Conservation (phyloP, 35 echinoderm and acorn worm genomes). For the Heliocidaris erythrogramma region DNA sequence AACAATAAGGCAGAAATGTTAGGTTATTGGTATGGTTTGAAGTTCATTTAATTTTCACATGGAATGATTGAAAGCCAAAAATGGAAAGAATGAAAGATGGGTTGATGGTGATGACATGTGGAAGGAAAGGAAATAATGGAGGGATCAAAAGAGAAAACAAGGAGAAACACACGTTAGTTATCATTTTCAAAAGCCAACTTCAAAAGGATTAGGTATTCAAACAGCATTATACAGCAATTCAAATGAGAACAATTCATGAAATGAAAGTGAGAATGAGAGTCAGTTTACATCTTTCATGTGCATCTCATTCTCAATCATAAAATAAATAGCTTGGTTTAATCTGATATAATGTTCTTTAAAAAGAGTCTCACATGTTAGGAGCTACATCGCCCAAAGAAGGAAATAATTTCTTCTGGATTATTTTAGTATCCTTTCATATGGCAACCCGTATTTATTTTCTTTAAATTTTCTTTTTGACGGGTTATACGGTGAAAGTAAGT, state of each 20-base stretch:
- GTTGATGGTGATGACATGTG: background rate
- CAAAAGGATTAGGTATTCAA: background rate
- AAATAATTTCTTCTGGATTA: too few relatives aligned
- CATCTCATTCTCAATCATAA: too few relatives aligned
- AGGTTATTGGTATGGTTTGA: background rate
- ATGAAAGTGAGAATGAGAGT: too few relatives aligned
- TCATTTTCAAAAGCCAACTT: background rate
- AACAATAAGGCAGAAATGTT: background rate
- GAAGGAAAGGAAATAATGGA: background rate
- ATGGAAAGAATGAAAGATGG: background rate
- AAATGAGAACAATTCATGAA: background rate
- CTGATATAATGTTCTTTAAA: too few relatives aligned
- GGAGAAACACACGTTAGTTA: background rate
- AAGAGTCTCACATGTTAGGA: too few relatives aligned
- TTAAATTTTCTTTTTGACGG: too few relatives aligned
- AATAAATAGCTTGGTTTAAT: too few relatives aligned
- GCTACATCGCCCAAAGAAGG: too few relatives aligned
- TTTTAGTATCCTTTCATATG: too few relatives aligned
- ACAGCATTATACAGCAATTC: background rate
- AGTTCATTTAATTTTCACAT: background rate
- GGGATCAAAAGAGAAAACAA: background rate
- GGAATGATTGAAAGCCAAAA: background rate
- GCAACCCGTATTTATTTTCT: too few relatives aligned
- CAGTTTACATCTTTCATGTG: too few relatives aligned
- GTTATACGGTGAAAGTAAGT: too few relatives aligned